A percentile compares a stretch with the other conserved stretches of the same genome.
Evolutionary conservation across 2,888 invertebrate species (phyloP).

Genomic region (Scaptomyza reducta): DNA sequence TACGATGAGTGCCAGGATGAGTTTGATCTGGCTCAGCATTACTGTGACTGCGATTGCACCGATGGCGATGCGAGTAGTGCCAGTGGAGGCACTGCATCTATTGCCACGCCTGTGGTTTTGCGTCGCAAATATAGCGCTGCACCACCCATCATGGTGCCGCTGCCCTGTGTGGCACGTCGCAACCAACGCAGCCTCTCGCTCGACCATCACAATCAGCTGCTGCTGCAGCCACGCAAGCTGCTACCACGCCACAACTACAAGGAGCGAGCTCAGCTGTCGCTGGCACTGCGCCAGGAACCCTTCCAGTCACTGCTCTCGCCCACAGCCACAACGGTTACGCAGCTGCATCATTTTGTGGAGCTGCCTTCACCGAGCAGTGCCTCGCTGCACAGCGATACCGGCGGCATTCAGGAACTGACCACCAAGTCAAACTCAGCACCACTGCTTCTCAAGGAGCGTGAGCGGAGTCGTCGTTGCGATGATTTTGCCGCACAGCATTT

Average conservation of each 20-base stretch:
- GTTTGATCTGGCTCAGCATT: conserved; percentile 73
- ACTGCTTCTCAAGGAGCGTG: conserved; percentile 83
- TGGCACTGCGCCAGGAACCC: conserved; percentile 83
- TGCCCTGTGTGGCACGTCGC: conserved; percentile 68
- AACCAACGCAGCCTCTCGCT: conserved; percentile 82
- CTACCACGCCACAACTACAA: conserved; percentile 59
- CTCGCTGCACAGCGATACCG: conserved; percentile 83
- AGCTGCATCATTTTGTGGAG: conserved; percentile 82
- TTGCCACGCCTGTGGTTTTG: conserved; percentile 75
- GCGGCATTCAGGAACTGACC: conserved; percentile 83
- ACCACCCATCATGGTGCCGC: conserved; percentile 78
- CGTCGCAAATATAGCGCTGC: conserved; percentile 81
- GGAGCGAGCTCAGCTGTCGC: conserved; percentile 81
- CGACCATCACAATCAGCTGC: conserved; percentile 71
- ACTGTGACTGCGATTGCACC: conserved; percentile 81
- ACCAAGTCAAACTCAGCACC: conserved; percentile 84
- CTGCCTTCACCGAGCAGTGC: conserved; percentile 84
- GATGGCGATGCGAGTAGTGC: conserved; percentile 79
- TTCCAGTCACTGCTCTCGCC: conserved; percentile 82
- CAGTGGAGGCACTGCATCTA: conserved; percentile 60
- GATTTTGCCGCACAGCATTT: conserved; percentile 83
- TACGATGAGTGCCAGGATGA: conserved; percentile 82
- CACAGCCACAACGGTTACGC: conserved; percentile 46
- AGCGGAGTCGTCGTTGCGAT: conserved; percentile 72
- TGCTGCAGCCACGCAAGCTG: conserved; percentile 65